Conservation (phyloP, 2,797 vertebrate genomes). For the Florisuga fusca region DNA sequence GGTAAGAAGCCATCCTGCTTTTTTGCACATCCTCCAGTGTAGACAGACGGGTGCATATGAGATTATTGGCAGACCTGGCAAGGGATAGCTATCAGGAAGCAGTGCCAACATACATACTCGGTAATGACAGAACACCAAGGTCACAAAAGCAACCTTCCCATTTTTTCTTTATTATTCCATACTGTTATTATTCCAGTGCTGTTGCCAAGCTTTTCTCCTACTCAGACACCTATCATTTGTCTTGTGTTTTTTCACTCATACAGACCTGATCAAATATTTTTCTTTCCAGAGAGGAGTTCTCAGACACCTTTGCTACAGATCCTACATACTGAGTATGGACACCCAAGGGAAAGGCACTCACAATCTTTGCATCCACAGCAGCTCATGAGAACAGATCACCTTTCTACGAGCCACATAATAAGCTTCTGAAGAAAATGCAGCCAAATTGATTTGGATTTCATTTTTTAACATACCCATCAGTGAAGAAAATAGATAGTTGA, state of each 20-base stretch:
- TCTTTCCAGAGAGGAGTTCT: background rate
- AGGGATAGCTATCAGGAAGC: background rate
- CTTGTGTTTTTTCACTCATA: background rate
- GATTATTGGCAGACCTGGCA: background rate
- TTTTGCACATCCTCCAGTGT: background rate
- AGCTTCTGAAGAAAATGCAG: background rate
- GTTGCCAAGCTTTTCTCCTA: background rate
- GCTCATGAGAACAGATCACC: background rate
- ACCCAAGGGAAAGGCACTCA: background rate
- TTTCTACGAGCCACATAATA: background rate
- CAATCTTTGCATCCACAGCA: background rate
- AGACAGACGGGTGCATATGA: background rate
- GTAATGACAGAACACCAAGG: background rate
- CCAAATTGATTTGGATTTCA: background rate
- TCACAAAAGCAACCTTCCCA: background rate
- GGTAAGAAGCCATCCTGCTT: background rate
- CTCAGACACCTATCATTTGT: background rate
- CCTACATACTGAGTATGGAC: accelerated
- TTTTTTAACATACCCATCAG: background rate
- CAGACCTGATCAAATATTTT: background rate
- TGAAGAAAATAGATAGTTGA: background rate
- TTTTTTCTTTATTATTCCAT: background rate
- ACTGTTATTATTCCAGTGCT: background rate
- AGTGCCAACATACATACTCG: background rate
- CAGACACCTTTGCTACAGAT: background rate